Percentiles rank a stretch among this genome's conserved stretches.
These are phyloP conservation scores for Condylura cristata DNA, from an alignment of 2,113 vertebrate species.

Conservation along the genomic window DNA sequence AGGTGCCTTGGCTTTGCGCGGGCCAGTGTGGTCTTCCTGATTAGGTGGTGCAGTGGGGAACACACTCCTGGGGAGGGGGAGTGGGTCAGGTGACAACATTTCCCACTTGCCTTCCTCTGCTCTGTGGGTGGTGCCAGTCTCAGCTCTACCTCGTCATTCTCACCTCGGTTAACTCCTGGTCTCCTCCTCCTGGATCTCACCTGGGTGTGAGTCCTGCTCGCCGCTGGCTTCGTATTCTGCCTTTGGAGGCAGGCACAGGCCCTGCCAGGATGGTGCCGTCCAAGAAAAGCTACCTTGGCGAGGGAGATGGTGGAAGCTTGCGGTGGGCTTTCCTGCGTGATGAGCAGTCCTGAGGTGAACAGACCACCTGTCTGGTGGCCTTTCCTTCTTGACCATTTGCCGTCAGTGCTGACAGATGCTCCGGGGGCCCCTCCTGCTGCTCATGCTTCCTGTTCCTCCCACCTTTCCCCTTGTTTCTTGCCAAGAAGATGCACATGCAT, in stretches of 20 bases:
- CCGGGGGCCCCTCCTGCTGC: not conserved
- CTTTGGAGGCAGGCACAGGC: not conserved
- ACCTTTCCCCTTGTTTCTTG: not conserved
- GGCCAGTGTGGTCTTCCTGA: not conserved
- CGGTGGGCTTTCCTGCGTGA: not conserved
- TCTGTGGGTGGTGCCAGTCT: fast-evolving
- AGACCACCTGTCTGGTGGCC: not conserved
- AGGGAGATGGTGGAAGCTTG: not conserved
- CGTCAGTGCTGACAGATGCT: not conserved
- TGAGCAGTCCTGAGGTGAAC: not conserved
- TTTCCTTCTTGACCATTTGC: not conserved
- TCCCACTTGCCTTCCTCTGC: not conserved
- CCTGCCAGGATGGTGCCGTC: not conserved
- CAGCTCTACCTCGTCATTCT: not conserved
- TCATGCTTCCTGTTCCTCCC: not conserved
- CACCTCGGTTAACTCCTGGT: not conserved
- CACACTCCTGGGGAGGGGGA: not conserved
- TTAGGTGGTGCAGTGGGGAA: not conserved
- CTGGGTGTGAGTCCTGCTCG: not conserved
- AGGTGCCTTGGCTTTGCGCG: not conserved
- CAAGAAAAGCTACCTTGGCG: not conserved
- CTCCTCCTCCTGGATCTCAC: not conserved
- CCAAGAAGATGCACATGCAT: conserved; percentile 34
- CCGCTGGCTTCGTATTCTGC: not conserved
- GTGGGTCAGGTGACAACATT: not conserved